phyloP scores from a whole-genome alignment of 2,888 invertebrate genomes.

The Archaeoteleia sp. region DNA sequence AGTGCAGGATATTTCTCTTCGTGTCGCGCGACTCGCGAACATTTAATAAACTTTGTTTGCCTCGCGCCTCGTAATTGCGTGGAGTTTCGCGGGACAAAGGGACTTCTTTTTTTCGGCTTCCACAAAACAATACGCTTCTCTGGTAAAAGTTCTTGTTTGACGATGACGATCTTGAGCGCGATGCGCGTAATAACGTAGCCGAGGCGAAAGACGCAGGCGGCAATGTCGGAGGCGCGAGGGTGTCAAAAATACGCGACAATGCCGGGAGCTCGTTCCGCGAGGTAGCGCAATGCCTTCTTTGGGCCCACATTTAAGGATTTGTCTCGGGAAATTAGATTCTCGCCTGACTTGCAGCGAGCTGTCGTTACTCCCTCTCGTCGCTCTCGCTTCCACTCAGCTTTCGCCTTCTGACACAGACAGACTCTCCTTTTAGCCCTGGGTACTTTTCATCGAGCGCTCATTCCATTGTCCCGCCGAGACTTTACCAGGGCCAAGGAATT shows the following conservation, averaged over 20 bases:
- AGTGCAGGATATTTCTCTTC: constrained; percentile 61
- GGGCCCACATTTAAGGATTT: constrained; percentile 71
- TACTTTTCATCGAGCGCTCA: constrained; percentile 34
- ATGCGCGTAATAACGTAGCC: constrained; percentile 42
- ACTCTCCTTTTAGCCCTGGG: constrained; percentile 41
- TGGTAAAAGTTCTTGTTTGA: constrained; percentile 24
- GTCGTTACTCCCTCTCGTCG: constrained; percentile 33
- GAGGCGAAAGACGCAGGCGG: constrained; percentile 6
- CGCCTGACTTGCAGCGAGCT: constrained; percentile 57
- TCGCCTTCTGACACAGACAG: constrained; percentile 46
- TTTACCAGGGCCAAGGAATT: constrained; percentile 59
- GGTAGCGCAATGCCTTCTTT: constrained; percentile 73
- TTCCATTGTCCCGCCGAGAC: constrained; percentile 49
- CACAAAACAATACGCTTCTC: constrained; percentile 1
- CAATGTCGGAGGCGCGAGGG: constrained; percentile 14
- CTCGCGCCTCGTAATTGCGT: constrained; percentile 5
- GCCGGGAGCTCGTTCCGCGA: constrained; percentile 71
- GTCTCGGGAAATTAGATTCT: constrained; percentile 73
- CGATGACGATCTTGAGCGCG: constrained; percentile 13
- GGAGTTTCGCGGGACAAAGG: constrained; percentile 3
- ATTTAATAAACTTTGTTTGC: constrained; percentile 3
- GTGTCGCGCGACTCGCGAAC: neutral
- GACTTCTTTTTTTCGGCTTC: constrained; percentile 7
- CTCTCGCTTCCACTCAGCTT: constrained; percentile 8
- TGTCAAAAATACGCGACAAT: constrained; percentile 41